Evolutionary conservation across 2,113 vertebrate genomes (phyloP), one percentile per base, ranked within the genome.

Genomic region (Mustelus asterias): DNA sequence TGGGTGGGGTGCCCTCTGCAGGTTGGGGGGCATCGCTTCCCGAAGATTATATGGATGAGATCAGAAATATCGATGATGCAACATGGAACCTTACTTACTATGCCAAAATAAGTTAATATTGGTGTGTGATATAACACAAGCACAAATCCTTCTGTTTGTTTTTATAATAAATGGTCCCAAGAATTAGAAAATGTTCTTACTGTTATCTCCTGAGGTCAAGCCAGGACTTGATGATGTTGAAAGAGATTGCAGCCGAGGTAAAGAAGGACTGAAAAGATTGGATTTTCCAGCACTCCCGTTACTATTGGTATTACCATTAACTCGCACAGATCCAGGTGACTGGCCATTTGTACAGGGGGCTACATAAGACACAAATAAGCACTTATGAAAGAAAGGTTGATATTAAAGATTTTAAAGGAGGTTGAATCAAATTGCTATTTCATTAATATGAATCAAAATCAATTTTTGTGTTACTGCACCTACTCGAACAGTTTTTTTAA

Each of bases 171-270:
- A 24, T 54, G 2, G 22, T 20, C 8, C 48, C 24, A 18, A 83
- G 22, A n/a, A 48, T 70, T 67, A 90, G 2, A 96, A 60, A 44
- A 93, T 29, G 14, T 88, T 67, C 93, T 97, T 98, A 98, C 98
- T 99, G 97, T 98, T 97, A 96, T 99, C 98, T 96, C 98, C 96
- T 96, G 98, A 96, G 96, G 98, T 97, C 97, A 98, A 98, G 88
- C 97, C 97, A 95, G 98, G 98, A 96, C 97, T 97, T 96, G 98
- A 97, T 88, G 98, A 98, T 58, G 97, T 96, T 0, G 97, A 97
- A 76, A 98, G 98, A 96, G 97, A 97, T 44, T 97, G 96, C 72
- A 98, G 97, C n/a, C 96, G 97, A 94, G 98, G 97, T 14, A 97
- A 97, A 33, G 98, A 97, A 67, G 98, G 98, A 97, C 97, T 98